Percentiles rank a stretch among this genome's conserved stretches.
phyloP scores from a whole-genome alignment of 1,140 invertebrate genomes.

The Calycopis cecrops region DNA sequence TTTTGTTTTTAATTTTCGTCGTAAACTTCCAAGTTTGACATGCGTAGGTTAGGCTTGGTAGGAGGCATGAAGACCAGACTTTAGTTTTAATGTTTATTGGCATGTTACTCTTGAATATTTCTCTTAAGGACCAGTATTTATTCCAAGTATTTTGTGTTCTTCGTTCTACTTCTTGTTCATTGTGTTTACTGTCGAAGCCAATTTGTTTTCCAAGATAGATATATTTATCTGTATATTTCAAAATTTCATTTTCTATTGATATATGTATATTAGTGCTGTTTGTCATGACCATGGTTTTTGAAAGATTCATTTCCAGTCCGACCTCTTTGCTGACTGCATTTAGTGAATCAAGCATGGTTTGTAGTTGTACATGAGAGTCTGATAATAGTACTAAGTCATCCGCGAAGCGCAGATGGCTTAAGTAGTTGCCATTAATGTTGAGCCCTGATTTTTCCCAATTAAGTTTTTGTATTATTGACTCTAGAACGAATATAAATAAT shows the following conservation, averaged over 20 bases:
- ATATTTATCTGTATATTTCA: slow-evolving; percentile 23
- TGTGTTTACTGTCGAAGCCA: slow-evolving; percentile 18
- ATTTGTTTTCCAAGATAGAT: slow-evolving; percentile 29
- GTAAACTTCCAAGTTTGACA: slow-evolving; percentile 26
- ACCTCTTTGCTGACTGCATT: not conserved
- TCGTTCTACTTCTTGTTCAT: slow-evolving; percentile 23
- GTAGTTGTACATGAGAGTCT: not conserved
- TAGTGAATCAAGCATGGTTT: too few species aligned
- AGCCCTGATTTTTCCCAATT: slow-evolving; percentile 13
- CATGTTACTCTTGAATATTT: slow-evolving; percentile 29
- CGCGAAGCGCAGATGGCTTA: too few species aligned
- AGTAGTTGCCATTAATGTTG: slow-evolving; percentile 2
- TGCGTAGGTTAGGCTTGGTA: slow-evolving; percentile 22
- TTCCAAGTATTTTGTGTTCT: slow-evolving; percentile 30
- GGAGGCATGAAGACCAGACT: slow-evolving; percentile 17
- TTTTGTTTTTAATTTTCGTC: too few species aligned
- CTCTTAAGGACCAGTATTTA: slow-evolving; percentile 26
- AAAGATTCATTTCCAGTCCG: not conserved
- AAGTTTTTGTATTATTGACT: slow-evolving; percentile 3
- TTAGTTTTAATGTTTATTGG: too few species aligned
- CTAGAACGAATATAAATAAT: slow-evolving; percentile 9
- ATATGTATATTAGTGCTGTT: slow-evolving; percentile 17
- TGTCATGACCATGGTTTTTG: slow-evolving; percentile 23
- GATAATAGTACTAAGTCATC: slow-evolving; percentile 12
- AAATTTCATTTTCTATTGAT: slow-evolving; percentile 14